A percentile compares a stretch with the other conserved stretches of the same genome.
phyloP scores from a whole-genome alignment of 1,140 invertebrate species.

The Globodera rostochiensis region DNA sequence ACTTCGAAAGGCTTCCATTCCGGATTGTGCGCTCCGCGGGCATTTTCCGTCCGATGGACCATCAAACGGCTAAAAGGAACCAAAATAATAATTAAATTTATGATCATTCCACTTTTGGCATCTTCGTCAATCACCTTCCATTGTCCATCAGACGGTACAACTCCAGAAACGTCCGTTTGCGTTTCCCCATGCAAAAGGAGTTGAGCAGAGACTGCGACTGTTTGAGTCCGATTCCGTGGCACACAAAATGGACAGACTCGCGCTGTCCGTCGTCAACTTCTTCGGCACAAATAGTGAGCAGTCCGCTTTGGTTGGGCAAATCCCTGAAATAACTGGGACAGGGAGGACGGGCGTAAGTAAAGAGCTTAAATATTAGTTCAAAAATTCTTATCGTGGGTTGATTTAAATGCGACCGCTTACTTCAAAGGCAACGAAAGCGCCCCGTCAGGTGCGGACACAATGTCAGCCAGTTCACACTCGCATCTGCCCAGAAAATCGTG shows the following conservation, averaged over 20 bases:
- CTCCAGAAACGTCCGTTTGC: slow-evolving; percentile 69
- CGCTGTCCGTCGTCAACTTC: slow-evolving; percentile 68
- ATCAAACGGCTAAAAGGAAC: slow-evolving; percentile 66
- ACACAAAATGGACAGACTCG: slow-evolving; percentile 68
- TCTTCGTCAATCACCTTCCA: slow-evolving; percentile 62
- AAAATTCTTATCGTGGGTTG: neutral
- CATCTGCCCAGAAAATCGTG: slow-evolving; percentile 70
- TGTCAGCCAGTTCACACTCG: slow-evolving; percentile 70
- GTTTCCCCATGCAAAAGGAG: slow-evolving; percentile 6
- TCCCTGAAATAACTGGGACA: slow-evolving; percentile 35
- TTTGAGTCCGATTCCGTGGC: slow-evolving; percentile 68
- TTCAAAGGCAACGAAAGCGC: neutral
- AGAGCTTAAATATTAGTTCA: neutral
- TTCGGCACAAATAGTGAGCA: slow-evolving; percentile 67
- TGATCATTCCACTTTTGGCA: neutral
- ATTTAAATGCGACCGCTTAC: neutral
- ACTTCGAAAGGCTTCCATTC: slow-evolving; percentile 71
- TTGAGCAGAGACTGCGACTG: neutral
- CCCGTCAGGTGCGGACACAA: slow-evolving; percentile 66
- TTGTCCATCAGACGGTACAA: slow-evolving; percentile 69
- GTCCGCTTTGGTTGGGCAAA: slow-evolving; percentile 47
- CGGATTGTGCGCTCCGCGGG: slow-evolving; percentile 70
- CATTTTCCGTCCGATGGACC: slow-evolving; percentile 70
- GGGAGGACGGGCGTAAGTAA: neutral
- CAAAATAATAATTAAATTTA: neutral